Conservation (phyloP, 2,113 vertebrate genomes). For the Sterna hirundo region DNA sequence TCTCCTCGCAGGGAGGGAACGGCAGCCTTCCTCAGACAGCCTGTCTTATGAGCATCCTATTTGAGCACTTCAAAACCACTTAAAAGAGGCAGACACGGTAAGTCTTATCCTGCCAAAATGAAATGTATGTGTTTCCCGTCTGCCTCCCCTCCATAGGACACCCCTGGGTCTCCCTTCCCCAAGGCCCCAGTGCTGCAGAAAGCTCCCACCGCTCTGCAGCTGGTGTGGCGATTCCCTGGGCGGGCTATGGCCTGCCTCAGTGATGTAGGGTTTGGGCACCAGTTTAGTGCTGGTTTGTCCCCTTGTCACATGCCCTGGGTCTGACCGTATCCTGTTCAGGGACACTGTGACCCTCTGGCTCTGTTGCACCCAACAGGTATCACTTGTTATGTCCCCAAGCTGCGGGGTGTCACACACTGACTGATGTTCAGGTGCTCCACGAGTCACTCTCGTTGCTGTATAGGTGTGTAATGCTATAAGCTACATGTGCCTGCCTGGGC, state of each 20-base stretch:
- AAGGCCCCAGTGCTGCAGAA: not conserved
- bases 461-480: accelerated
- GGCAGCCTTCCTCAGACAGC: not conserved
- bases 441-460: accelerated
- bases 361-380: not conserved
- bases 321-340: not conserved
- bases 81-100: accelerated
- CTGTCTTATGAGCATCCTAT: accelerated
- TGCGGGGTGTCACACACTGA: not conserved
- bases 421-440: not conserved
- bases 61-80: not conserved
- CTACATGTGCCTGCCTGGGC: not conserved
- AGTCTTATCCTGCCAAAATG: not conserved
- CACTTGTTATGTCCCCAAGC: not conserved
- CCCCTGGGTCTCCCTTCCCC: accelerated
- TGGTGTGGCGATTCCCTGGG: not conserved
- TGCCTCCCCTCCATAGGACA: not conserved
- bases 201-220: not conserved
- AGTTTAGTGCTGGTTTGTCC: not conserved
- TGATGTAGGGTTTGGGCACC: not conserved
- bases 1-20: not conserved
- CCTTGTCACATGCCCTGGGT: not conserved
- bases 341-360: not conserved
- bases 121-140: accelerated
- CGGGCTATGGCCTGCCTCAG: not conserved